Conservation (phyloP, 2,797 vertebrate genomes). For the Syngnathus rostellatus region DNA sequence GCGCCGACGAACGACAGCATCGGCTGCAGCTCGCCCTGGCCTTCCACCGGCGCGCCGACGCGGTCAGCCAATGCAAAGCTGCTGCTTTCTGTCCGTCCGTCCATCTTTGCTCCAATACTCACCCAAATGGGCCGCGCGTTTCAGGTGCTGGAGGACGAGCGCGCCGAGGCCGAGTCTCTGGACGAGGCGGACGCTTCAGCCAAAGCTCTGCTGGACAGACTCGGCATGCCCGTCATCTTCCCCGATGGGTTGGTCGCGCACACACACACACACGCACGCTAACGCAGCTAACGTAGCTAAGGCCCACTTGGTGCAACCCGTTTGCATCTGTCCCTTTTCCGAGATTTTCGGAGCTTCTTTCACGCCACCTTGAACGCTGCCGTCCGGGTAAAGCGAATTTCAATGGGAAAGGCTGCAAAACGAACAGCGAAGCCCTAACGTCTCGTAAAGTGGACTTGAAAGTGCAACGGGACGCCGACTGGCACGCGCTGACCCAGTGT, state of each 20-base stretch:
- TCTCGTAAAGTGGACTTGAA: too few relatives aligned
- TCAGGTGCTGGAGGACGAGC: conserved; percentile 52
- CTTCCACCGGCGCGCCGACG: conserved; percentile 85
- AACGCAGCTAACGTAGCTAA: neutral
- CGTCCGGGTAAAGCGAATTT: too few relatives aligned
- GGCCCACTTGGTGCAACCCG: too few relatives aligned
- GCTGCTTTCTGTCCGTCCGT: too few relatives aligned
- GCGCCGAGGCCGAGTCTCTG: conserved; percentile 71
- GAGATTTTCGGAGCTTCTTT: too few relatives aligned
- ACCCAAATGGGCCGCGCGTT: neutral
- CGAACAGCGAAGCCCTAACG: too few relatives aligned
- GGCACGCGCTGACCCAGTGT: too few relatives aligned
- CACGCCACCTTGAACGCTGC: too few relatives aligned
- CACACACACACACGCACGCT: neutral
- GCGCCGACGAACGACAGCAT: conserved; percentile 85
- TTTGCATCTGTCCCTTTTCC: too few relatives aligned
- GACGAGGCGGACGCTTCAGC: conserved; percentile 88
- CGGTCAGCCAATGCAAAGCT: conserved; percentile 58
- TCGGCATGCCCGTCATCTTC: conserved; percentile 89
- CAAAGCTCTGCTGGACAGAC: conserved; percentile 87
- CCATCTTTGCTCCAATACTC: too few relatives aligned
- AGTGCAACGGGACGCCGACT: too few relatives aligned
- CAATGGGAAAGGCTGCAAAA: too few relatives aligned
- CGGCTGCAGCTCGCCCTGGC: conserved; percentile 82
- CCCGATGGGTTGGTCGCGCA: conserved; percentile 81